These are phyloP conservation scores for Sycophaga agraensis DNA, from an alignment of 1,140 invertebrate genomes.

Conservation along the genomic window DNA sequence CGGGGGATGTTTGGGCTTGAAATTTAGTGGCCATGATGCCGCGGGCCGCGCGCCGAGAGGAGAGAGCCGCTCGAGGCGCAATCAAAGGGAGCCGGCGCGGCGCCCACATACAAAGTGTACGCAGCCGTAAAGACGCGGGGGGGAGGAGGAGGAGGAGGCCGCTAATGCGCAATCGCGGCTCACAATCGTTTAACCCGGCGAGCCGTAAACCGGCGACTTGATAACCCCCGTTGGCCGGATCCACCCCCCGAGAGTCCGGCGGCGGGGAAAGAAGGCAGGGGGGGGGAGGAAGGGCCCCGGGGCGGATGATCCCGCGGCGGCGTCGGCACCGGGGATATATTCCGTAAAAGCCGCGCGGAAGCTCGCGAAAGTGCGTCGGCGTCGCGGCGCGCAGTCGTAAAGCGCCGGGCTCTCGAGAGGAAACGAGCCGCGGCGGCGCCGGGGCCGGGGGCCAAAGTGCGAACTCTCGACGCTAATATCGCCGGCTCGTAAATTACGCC, in stretches of 20 bases:
- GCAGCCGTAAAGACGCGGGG: too few species aligned
- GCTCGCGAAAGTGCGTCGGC: neutral
- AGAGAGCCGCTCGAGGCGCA: neutral
- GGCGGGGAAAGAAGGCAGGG: neutral
- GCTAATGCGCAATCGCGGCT: too few species aligned
- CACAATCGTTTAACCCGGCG: too few species aligned
- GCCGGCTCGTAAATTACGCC: conserved; percentile 41
- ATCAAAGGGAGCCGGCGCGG: neutral
- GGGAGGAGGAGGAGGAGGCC: too few species aligned
- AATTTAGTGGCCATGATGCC: too few species aligned
- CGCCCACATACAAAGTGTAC: too few species aligned
- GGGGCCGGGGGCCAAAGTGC: neutral
- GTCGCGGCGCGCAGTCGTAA: neutral
- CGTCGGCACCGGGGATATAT: too few species aligned
- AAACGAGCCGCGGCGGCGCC: neutral
- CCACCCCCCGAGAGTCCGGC: too few species aligned
- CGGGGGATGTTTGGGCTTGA: too few species aligned
- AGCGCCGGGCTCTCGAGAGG: neutral
- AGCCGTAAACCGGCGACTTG: too few species aligned
- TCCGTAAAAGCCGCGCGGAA: neutral
- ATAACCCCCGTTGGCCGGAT: too few species aligned
- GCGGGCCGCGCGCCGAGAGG: too few species aligned
- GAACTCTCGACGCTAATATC: conserved; percentile 39
- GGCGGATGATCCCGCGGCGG: neutral
- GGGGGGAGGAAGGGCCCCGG: neutral